Evolutionary conservation across 1,140 invertebrate genomes (phyloP).

Genomic region (Drosophila busckii): DNA sequence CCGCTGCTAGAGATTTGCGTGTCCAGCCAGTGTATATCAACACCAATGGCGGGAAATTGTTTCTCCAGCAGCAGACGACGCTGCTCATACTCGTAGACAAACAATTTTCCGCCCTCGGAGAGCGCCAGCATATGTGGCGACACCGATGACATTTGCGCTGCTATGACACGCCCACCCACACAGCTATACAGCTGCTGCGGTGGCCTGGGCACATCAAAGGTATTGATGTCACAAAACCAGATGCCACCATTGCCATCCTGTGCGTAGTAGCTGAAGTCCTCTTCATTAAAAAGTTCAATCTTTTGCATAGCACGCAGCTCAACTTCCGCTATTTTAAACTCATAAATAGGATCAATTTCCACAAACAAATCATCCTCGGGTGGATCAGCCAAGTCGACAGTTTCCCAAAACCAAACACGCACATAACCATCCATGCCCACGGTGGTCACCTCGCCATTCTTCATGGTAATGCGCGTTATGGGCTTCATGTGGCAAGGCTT

Average conservation of each 20-base stretch:
- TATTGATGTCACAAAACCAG: conserved; percentile 88
- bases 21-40: conserved; percentile 87
- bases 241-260: conserved; percentile 90
- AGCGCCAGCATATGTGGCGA: conserved; percentile 85
- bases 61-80: conserved; percentile 82
- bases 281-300: conserved; percentile 45
- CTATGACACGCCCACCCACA: conserved; percentile 86
- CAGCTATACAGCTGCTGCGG: conserved; percentile 85
- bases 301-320: conserved; percentile 66
- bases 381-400: conserved; percentile 89
- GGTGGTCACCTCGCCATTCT: conserved; percentile 83
- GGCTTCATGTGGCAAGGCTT: conserved; percentile 87
- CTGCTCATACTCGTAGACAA: conserved; percentile 85
- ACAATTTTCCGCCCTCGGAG: conserved; percentile 84
- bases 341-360: conserved; percentile 91
- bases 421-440: conserved; percentile 89
- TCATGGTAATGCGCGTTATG: conserved; percentile 87
- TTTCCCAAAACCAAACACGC: conserved; percentile 92
- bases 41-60: conserved; percentile 82
- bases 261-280: conserved; percentile 59
- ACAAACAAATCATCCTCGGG: conserved; percentile 88
- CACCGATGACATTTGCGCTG: conserved; percentile 84
- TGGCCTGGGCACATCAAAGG: conserved; percentile 80
- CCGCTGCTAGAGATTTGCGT: conserved; percentile 81
- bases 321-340: conserved; percentile 79